A percentile compares a stretch with the other conserved stretches of the same genome.
Conservation (phyloP, 2,888 invertebrate species). For the Gordius sp. region DNA sequence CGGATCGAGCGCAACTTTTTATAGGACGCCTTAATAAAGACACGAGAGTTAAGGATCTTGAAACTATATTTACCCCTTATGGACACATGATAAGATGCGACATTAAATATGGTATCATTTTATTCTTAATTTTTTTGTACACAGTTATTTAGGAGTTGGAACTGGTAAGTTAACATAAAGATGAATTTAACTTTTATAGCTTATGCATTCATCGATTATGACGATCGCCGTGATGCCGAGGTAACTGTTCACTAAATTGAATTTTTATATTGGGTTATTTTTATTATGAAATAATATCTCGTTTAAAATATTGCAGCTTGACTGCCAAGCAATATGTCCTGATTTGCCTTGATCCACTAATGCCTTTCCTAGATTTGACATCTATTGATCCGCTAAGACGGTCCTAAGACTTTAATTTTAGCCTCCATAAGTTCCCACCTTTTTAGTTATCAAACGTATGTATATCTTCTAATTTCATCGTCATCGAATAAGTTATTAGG, state of each 20-base stretch:
- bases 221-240: conserved; percentile 30
- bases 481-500: too few relatives aligned
- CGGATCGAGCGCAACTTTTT: conserved; percentile 16
- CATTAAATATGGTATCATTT: conserved; percentile 13
- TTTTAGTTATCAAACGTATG: background rate
- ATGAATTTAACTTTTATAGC: conserved; percentile 24
- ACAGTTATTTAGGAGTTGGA: background rate
- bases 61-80: conserved; percentile 8
- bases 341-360: background rate
- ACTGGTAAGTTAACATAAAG: background rate
- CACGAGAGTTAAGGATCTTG: conserved; percentile 13
- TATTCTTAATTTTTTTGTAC: background rate
- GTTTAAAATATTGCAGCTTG: background rate
- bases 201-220: conserved; percentile 31
- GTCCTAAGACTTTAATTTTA: background rate
- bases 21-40: conserved; percentile 14
- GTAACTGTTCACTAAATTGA: conserved; percentile 21
- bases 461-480: too few relatives aligned
- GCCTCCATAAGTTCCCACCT: background rate
- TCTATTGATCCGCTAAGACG: background rate
- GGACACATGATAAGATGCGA: conserved; percentile 13
- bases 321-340: background rate
- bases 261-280: background rate
- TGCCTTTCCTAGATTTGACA: background rate
- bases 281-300: background rate